Evolutionary conservation across 2,888 invertebrate species (phyloP).

Genomic region (Rhagium mordax): DNA sequence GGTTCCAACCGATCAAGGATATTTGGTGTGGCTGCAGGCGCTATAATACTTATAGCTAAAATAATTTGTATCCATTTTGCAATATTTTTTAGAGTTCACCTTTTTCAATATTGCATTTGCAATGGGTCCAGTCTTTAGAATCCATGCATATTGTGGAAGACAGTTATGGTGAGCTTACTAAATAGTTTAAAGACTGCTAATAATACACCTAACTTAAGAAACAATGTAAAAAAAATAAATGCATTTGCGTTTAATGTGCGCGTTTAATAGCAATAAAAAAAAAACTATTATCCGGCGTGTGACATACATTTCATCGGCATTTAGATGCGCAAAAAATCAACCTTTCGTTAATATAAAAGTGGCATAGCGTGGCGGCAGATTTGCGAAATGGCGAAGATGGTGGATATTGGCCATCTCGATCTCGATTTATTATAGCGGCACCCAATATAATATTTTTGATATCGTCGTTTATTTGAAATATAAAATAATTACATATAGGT

Average conservation of each 20-base stretch:
- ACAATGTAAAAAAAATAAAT: not conserved
- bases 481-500: constrained; percentile 42
- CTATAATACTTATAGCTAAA: too few relatives aligned
- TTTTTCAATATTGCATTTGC: too few relatives aligned
- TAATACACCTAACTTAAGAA: not conserved
- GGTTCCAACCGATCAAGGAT: too few relatives aligned
- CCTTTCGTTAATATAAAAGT: constrained; percentile 23
- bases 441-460: constrained; percentile 57
- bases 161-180: too few relatives aligned
- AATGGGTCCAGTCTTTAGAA: too few relatives aligned
- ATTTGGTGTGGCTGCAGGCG: too few relatives aligned
- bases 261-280: not conserved
- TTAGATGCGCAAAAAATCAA: constrained; percentile 22
- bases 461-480: constrained; percentile 57
- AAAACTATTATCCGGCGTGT: not conserved
- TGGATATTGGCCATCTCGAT: constrained; percentile 53
- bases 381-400: constrained; percentile 54
- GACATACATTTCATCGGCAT: not conserved
- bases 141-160: too few relatives aligned
- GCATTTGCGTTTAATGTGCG: not conserved
- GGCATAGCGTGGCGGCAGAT: constrained; percentile 46
- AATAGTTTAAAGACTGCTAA: too few relatives aligned
- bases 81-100: too few relatives aligned
- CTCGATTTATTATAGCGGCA: constrained; percentile 60
- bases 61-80: too few relatives aligned